Conservation (phyloP, 2,113 vertebrate species). For the Mesembrinibis cayennensis region DNA sequence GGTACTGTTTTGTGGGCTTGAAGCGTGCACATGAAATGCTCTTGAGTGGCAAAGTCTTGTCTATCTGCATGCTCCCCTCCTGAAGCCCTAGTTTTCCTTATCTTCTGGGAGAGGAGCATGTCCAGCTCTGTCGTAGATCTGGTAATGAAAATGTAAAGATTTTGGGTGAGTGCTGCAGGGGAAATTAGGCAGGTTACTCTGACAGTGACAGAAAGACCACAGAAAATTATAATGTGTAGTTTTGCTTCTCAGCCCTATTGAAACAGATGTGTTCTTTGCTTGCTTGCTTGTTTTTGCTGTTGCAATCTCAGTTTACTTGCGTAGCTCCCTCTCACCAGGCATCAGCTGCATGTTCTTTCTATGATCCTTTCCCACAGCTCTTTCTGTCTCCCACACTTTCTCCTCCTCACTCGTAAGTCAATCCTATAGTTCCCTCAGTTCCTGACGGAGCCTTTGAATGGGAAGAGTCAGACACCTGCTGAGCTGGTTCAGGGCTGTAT, state of each 20-base stretch:
- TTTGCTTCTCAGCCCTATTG: not conserved
- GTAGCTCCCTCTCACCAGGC: constrained; percentile 11
- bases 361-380: constrained; percentile 27
- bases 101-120: not conserved
- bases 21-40: not conserved
- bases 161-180: not conserved
- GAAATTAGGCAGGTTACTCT: not conserved
- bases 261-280: not conserved
- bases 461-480: constrained; percentile 43
- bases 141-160: not conserved
- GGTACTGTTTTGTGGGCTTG: not conserved
- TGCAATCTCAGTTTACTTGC: not conserved
- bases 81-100: not conserved
- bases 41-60: not conserved
- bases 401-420: not conserved
- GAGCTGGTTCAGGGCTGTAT: not conserved
- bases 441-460: not conserved
- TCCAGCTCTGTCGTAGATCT: not conserved
- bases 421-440: not conserved
- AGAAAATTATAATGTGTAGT: not conserved
- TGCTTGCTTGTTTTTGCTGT: constrained; percentile 31
- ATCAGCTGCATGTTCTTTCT: constrained; percentile 10
- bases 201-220: not conserved
- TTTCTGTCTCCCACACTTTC: constrained; percentile 38
- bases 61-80: not conserved